Conservation (phyloP, 1,140 invertebrate species). For the Pantala flavescens region DNA sequence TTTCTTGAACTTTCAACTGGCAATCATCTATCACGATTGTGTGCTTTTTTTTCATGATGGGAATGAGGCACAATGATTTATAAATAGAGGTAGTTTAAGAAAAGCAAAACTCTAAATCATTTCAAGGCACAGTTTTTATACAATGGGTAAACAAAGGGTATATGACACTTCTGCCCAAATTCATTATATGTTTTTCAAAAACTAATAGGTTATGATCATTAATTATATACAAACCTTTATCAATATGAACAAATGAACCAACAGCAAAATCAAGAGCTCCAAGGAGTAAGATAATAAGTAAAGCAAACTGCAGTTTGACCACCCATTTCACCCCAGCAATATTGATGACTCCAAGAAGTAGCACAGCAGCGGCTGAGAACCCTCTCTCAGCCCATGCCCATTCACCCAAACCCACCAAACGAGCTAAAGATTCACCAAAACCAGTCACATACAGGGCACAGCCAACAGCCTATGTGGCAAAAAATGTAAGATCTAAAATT, state of each 20-base stretch:
- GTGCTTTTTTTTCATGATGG: too few species aligned
- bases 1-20: too few species aligned
- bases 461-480: constrained; percentile 68
- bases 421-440: constrained; percentile 91
- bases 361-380: constrained; percentile 69
- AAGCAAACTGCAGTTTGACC: constrained; percentile 77
- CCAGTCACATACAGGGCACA: constrained; percentile 90
- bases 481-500: too few species aligned
- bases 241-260: constrained; percentile 66
- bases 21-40: too few species aligned
- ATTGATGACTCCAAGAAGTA: constrained; percentile 76
- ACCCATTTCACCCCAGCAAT: constrained; percentile 89
- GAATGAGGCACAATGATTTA: too few species aligned
- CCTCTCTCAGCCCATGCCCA: constrained; percentile 64
- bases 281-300: constrained; percentile 70
- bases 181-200: too few species aligned
- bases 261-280: constrained; percentile 82
- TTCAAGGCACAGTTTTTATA: too few species aligned
- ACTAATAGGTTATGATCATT: too few species aligned
- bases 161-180: too few species aligned
- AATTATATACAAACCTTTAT: constrained; percentile 41
- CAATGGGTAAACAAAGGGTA: too few species aligned
- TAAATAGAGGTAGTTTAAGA: too few species aligned
- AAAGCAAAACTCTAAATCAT: too few species aligned
- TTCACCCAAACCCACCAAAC: constrained; percentile 59